Conservation (phyloP, 2,113 vertebrate genomes). For the Tor tambroides region DNA sequence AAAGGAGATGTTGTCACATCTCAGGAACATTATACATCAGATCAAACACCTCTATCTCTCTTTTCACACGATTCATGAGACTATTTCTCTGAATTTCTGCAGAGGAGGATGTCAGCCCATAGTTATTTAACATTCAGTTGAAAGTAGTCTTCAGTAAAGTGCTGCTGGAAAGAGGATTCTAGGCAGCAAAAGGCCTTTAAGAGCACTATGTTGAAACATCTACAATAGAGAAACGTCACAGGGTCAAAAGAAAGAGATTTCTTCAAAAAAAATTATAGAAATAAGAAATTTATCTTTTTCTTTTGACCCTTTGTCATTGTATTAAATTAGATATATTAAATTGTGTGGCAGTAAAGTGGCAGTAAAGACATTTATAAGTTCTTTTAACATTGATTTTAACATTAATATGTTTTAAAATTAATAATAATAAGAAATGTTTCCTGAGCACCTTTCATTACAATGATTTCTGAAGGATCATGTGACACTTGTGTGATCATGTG, state of each 20-base stretch:
- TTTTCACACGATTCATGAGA: neutral
- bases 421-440: no score
- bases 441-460: no score
- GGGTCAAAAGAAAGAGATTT: neutral
- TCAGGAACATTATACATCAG: neutral
- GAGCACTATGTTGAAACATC: neutral
- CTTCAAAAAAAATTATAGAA: no score
- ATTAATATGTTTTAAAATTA: no score
- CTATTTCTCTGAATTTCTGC: neutral
- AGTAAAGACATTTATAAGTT: no score
- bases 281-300: no score
- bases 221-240: neutral
- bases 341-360: neutral
- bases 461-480: neutral
- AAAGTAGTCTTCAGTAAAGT: neutral
- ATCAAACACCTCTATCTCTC: conserved; percentile 27
- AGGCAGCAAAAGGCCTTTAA: neutral
- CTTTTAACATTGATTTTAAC: no score
- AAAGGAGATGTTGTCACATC: neutral
- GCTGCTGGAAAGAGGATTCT: neutral
- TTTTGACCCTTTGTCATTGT: no score
- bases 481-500: no score
- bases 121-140: conserved; percentile 4
- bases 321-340: neutral
- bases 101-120: neutral